Base-by-base conservation (phyloP, 2,113 vertebrate genomes). In the Lycocorax pyrrhopterus region DNA sequence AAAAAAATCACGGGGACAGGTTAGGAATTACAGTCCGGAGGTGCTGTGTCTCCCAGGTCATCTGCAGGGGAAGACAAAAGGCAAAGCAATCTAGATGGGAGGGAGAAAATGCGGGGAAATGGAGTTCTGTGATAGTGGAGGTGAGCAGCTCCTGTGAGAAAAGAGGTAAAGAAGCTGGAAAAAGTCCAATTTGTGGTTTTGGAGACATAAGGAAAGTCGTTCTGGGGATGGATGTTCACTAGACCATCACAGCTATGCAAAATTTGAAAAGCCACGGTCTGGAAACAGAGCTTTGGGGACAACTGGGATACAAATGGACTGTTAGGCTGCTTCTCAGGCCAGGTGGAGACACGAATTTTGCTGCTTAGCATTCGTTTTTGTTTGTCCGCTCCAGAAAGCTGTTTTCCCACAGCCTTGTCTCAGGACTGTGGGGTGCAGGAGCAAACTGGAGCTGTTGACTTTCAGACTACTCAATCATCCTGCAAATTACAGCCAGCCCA, bases 381-480 rank as follows among this genome's bases (percentile, higher is more conserved):
- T 95, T 94, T 94, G 85, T 83, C 71, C 44, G 82, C 82, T 74
- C 79, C 82, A 87, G 94, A 94, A 96, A 94, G 39, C 84, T 84
- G 55, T 39, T 93, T 97, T 97, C 95, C 94, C 94, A 96, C 92
- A 95, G 93, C 79, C 81, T 76, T 91, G 58, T 91, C 81, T 85
- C 78, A 39, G 67, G 95, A 78, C 64, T 0, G 0, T 84, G 87
- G 85, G 88, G 95, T 84, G 95, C 72, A 80, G 84, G 52, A 93
- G 87, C 75, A 90, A 96, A 88, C 82, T 76, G 33, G 43, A 51
- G 81, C 71, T 90, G 94, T 83, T 90, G 78, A 88, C 90, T 96
- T 94, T 90, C 90, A 93, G 87, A 71, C 94, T 91, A 89, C 35
- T 96, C 91, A 94, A 95, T 96, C 94, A 96, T 95, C 64, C 72